These are phyloP conservation scores for Microhierax caerulescens DNA, from an alignment of 2,797 vertebrate genomes.

Conservation along the genomic window DNA sequence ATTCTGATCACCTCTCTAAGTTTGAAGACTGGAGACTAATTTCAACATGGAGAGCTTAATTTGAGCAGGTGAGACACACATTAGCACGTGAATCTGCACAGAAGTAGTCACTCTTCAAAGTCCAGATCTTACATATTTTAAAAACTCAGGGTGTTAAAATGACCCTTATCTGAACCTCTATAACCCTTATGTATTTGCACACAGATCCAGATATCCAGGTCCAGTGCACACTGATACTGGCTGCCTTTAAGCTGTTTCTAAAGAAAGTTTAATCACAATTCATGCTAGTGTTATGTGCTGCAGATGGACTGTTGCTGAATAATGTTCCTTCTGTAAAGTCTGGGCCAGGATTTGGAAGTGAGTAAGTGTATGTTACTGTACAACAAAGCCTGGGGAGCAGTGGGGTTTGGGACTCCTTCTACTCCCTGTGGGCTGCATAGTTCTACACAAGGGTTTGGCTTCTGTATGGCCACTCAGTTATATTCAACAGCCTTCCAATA, in stretches of 20 bases:
- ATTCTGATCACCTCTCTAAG: background rate
- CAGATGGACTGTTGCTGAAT: background rate
- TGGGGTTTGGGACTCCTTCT: background rate
- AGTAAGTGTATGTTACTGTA: background rate
- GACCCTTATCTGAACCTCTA: background rate
- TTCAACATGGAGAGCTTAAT: background rate
- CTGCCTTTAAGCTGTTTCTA: background rate
- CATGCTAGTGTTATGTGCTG: rapidly evolving
- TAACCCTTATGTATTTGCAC: background rate
- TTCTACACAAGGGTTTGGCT: background rate
- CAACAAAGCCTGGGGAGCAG: background rate
- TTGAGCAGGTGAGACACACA: background rate
- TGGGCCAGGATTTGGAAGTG: background rate
- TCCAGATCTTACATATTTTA: background rate
- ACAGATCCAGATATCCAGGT: background rate
- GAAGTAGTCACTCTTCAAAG: background rate
- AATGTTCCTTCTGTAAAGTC: rapidly evolving
- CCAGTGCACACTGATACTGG: background rate
- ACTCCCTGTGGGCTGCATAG: background rate
- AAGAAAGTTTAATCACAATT: background rate
- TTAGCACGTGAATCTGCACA: background rate
- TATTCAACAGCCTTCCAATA: background rate
- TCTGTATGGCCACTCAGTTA: background rate
- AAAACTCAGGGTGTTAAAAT: background rate
- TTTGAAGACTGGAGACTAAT: background rate